Conservation (phyloP, 1,140 invertebrate genomes). For the Nebria ingens region DNA sequence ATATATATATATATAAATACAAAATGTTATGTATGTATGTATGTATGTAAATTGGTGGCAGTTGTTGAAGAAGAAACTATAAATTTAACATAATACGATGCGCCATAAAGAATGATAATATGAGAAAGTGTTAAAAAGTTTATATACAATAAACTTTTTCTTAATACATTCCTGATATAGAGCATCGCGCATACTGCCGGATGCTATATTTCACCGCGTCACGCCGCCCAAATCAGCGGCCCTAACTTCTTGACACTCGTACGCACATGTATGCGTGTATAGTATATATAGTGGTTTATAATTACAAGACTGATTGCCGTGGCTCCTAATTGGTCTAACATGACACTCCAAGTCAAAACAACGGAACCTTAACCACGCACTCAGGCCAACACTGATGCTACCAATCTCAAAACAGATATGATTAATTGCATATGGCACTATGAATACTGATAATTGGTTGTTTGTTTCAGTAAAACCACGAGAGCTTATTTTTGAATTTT, state of each 20-base stretch:
- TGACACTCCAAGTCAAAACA: not conserved
- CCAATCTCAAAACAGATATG: not conserved
- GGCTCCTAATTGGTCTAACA: slow-evolving; percentile 2
- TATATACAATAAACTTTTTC: too few relatives aligned
- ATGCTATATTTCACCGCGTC: slow-evolving; percentile 4
- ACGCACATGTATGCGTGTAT: not conserved
- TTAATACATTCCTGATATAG: too few relatives aligned
- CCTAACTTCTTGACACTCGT: not conserved
- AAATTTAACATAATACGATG: too few relatives aligned
- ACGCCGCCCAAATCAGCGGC: not conserved
- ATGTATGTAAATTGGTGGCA: too few relatives aligned
- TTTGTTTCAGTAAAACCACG: not conserved
- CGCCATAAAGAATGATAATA: too few relatives aligned
- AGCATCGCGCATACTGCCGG: too few relatives aligned
- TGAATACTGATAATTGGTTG: not conserved
- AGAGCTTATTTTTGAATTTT: not conserved
- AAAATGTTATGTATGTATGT: too few relatives aligned
- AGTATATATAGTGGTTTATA: slow-evolving; percentile 1
- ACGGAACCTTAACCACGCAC: not conserved
- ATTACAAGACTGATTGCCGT: slow-evolving; percentile 4
- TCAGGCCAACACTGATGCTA: not conserved
- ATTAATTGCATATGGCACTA: not conserved
- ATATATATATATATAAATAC: too few relatives aligned
- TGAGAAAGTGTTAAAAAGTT: too few relatives aligned
- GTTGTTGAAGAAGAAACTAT: too few relatives aligned